Percentiles rank a stretch among this genome's conserved stretches.
These are phyloP conservation scores for Coturnix japonica DNA, from an alignment of 2,113 vertebrate genomes.

Conservation along the genomic window DNA sequence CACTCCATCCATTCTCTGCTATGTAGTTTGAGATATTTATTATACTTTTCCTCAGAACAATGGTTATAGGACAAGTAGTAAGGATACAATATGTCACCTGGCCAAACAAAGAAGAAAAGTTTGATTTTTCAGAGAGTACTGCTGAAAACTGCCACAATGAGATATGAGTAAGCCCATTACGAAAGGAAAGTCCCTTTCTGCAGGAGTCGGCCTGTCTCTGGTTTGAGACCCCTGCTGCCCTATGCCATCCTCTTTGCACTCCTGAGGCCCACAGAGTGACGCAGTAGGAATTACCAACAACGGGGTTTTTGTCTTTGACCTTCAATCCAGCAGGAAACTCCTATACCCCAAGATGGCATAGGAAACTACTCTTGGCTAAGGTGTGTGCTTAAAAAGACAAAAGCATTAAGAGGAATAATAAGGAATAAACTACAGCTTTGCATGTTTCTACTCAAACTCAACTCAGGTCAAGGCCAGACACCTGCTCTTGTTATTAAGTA, in stretches of 20 bases:
- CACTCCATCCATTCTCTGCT: background rate
- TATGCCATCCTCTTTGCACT: background rate
- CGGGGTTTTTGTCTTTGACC: background rate
- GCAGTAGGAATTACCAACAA: background rate
- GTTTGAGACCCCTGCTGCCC: background rate
- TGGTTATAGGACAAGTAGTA: background rate
- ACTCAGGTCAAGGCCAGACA: background rate
- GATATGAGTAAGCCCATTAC: background rate
- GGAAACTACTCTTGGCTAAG: background rate
- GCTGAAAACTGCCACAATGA: background rate
- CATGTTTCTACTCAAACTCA: background rate
- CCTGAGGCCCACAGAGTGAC: background rate
- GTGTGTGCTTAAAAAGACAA: background rate
- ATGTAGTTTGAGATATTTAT: background rate
- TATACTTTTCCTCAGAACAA: background rate
- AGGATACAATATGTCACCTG: background rate
- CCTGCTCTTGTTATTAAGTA: background rate
- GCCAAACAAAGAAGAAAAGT: background rate
- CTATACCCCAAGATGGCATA: background rate
- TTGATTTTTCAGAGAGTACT: background rate
- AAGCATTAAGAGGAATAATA: background rate
- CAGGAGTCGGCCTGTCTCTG: background rate
- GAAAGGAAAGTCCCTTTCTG: conserved; percentile 6
- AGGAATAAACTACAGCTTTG: background rate
- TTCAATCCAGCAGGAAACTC: background rate